Base-by-base conservation (phyloP, 35 echinoderm and acorn worm species). In the Apostichopus japonicus region DNA sequence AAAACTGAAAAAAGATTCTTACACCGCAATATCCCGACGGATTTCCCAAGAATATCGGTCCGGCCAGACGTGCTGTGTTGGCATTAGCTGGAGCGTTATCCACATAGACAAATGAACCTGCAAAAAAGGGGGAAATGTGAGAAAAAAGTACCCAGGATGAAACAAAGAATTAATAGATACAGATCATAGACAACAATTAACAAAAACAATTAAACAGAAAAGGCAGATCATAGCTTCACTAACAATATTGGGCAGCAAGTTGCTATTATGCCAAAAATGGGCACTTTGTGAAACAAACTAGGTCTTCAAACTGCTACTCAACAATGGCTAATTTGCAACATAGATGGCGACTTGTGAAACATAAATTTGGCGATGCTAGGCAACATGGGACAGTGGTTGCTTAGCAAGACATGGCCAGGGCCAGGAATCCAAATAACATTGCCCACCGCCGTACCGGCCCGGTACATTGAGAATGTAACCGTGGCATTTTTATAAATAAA, bases 61-160 rank as follows among this genome's bases (percentile, higher is more conserved):
- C 84, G 6, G 59, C 84, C 6, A 87, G 56, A 4, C 84, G 54
- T 10, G 84, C 84, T 24, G 10, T 87, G 84, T 87, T 87, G 10
- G 5, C 13, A 61, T 62, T 87, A 10, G 84, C 55, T 16, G 84
- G 53, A 59, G 84, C 84, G 10, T 87, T 65, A 87, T 56, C 84
- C 2, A 87, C 84, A 87, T 87, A 87, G 53, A 87, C 84, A 87
- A 87, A 87, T 16, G 84, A 57, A 62, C 84, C 84, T 87, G 53
- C 1, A 44, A 44, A 44, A 44, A 44, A 27, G 27, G 27, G 33
- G 33, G 33, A 44, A 80, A 80, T 72, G 6, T 72, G 5, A 21
- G 2, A 72, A 6, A 80, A 80, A 80, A 19, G 11, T 13, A 15
- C 15, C 79, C 33, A 44, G 33, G 2, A 4, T 3, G 33, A 44